Conservation (phyloP, 2,113 vertebrate genomes). For the Oreotragus oreotragus region DNA sequence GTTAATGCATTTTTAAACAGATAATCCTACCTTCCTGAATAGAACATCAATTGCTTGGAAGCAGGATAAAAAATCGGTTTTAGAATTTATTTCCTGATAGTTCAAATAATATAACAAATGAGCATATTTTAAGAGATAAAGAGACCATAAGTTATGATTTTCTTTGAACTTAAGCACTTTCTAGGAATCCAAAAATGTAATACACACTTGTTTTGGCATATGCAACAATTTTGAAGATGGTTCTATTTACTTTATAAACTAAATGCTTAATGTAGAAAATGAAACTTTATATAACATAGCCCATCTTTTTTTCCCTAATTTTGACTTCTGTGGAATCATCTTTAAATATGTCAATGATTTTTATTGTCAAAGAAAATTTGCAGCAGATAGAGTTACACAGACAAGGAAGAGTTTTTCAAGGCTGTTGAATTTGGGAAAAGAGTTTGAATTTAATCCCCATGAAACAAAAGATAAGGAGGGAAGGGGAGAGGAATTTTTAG, state of each 20-base stretch:
- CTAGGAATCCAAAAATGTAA: background rate
- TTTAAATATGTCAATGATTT: background rate
- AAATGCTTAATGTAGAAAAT: background rate
- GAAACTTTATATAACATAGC: background rate
- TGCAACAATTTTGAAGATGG: background rate
- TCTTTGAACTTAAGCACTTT: background rate
- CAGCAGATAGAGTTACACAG: background rate
- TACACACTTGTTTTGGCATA: background rate
- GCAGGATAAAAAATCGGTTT: slow-evolving; percentile 27
- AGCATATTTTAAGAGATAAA: background rate
- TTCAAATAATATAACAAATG: slow-evolving; percentile 25
- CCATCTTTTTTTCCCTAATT: background rate
- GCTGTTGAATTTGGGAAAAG: background rate
- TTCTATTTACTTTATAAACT: background rate
- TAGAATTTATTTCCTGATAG: slow-evolving; percentile 2
- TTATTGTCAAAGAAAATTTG: background rate
- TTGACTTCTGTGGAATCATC: background rate
- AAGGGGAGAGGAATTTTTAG: background rate
- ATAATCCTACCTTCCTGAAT: slow-evolving; percentile 37
- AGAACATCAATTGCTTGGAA: slow-evolving; percentile 36
- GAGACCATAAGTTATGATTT: background rate
- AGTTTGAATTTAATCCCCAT: background rate
- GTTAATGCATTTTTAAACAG: slow-evolving; percentile 64
- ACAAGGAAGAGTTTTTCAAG: background rate
- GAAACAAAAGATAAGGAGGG: background rate